phyloP scores from a whole-genome alignment of 2,797 vertebrate genomes.

The Pipistrellus pipistrellus region DNA sequence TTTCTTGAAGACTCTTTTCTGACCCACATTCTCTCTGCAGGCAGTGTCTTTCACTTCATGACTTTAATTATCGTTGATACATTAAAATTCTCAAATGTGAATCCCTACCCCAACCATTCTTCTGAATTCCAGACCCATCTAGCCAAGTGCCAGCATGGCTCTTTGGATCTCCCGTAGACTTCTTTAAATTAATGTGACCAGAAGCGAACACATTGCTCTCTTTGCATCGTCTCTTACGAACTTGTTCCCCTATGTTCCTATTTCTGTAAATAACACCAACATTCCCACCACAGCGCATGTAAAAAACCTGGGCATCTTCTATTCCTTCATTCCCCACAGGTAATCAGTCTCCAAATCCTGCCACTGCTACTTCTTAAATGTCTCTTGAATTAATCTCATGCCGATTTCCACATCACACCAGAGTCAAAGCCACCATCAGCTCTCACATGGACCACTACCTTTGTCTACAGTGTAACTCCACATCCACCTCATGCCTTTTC shows the following conservation, averaged over 20 bases:
- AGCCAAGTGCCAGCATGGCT: neutral
- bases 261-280: neutral
- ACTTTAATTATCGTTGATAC: neutral
- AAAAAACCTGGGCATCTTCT: neutral
- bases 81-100: constrained; percentile 3
- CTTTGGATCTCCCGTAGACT: neutral
- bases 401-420: neutral
- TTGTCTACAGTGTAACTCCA: neutral
- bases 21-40: neutral
- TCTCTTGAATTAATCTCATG: neutral
- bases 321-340: neutral
- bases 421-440: neutral
- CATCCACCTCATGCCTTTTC: neutral
- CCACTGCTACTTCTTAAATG: neutral
- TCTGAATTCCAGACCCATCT: neutral
- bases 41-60: neutral
- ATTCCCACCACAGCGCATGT: neutral
- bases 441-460: neutral
- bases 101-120: neutral
- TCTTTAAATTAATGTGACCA: neutral
- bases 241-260: neutral
- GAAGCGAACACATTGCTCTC: neutral
- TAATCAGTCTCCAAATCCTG: neutral
- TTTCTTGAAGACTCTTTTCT: neutral
- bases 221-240: neutral